Evolutionary conservation across 1,140 invertebrate genomes (phyloP).

Genomic region (Drosophila funebris): DNA sequence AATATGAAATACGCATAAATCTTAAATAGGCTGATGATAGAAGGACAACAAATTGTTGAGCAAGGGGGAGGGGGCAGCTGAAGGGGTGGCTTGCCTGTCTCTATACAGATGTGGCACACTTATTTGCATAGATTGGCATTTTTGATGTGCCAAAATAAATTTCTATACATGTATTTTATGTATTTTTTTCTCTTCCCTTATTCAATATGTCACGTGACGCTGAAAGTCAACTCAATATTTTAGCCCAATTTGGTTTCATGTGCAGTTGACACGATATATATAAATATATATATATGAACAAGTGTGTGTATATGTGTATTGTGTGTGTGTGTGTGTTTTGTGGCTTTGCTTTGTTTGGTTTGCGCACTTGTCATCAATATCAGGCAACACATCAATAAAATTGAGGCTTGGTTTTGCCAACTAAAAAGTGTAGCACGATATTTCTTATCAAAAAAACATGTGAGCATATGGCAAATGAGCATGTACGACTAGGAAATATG

Average conservation of each 20-base stretch:
- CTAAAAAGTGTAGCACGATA: constrained; percentile 30
- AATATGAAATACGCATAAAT: constrained; percentile 74
- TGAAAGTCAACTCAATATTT: constrained; percentile 63
- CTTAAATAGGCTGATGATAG: constrained; percentile 24
- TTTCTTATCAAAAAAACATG: constrained; percentile 29
- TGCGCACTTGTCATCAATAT: constrained; percentile 50
- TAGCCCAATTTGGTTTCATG: constrained; percentile 36
- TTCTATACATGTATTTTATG: constrained; percentile 10
- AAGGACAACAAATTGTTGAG: not conserved
- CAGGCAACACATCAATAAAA: constrained; percentile 65
- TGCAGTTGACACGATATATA: constrained; percentile 59
- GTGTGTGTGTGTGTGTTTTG: constrained; percentile 7
- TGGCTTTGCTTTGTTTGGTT: constrained; percentile 5
- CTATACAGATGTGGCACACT: constrained; percentile 61
- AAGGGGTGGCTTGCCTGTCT: not conserved
- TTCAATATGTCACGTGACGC: constrained; percentile 67
- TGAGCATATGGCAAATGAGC: not conserved
- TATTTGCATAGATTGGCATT: constrained; percentile 75
- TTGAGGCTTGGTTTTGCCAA: constrained; percentile 47
- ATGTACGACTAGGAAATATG: not conserved
- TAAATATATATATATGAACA: not conserved
- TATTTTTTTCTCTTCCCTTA: constrained; percentile 10
- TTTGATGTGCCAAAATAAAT: constrained; percentile 63
- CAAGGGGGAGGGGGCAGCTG: not conserved
- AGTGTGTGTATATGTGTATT: not conserved